Evolutionary conservation across 2,888 invertebrate species (phyloP), one percentile per base, ranked within the genome.

Genomic region (Sminthurinus aureus): DNA sequence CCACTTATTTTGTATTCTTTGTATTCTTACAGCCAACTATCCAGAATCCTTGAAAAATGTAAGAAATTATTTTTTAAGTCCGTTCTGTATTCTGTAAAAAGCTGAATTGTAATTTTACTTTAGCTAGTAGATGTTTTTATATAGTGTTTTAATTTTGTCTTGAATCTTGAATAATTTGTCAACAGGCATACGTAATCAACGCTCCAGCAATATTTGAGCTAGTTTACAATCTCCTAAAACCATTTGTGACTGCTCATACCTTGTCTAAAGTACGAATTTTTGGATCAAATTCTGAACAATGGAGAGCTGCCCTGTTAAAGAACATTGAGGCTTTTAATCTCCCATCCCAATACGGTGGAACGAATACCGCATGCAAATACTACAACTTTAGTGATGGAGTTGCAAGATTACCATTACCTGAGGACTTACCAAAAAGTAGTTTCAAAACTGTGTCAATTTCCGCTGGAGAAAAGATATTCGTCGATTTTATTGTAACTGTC

Each of bases 141-240:
- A 20, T 12, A 12, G 22, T 67, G 69, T 12, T 20, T 20, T n/a
- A n/a, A n/a, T n/a, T n/a, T n/a, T n/a, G n/a, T n/a, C n/a, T n/a
- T 67, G n/a, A 12, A 67, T 74, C 8, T 26, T 74, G 74, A 22
- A 13, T 74, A 50, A 75, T 58, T 20, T 75, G 74, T 51, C 73
- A 81, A 50, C 73, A 71, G 24, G 73, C 64, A 4, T 82, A 38
- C 22, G 69, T 82, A 13, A 24, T 82, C 18, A 82, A 82, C 38
- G 86, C 85, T 18, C 84, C 86, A 13, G 51, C 81, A n/a, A 81
- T 85, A 12, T 86, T 86, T 51, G 52, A 84, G 71, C 83, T 86
- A 12, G 38, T 86, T 8, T 86, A 84, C 82, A 84, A 84, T 76
- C 69, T 86, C 12, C 73, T 86, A 13, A 86, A 85, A 51, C 86